Evolutionary conservation across 2,113 vertebrate genomes (phyloP).

Genomic region (Athene noctua): DNA sequence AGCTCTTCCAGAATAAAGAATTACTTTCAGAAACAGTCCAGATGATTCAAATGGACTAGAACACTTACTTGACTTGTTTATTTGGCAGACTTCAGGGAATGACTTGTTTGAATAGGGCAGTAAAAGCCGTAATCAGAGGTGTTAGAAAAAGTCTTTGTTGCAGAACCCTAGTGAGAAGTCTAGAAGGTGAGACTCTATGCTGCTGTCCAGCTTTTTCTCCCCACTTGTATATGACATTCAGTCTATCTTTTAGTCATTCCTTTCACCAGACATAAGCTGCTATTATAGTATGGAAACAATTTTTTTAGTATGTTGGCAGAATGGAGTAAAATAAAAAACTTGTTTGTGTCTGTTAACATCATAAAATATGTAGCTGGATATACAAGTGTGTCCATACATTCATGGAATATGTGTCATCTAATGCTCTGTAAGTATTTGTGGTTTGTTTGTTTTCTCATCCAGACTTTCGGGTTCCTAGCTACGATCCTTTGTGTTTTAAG

Average conservation of each 20-base stretch:
- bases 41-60: not conserved
- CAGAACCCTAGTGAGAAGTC: not conserved
- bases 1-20: not conserved
- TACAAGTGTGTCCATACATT: not conserved
- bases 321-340: not conserved
- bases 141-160: not conserved
- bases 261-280: not conserved
- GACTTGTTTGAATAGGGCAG: not conserved
- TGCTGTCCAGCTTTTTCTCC: not conserved
- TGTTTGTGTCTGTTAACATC: not conserved
- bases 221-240: not conserved
- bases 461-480: slow-evolving; percentile 91
- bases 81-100: not conserved
- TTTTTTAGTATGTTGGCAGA: not conserved
- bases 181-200: not conserved
- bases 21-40: slow-evolving; percentile 1
- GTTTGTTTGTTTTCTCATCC: slow-evolving; percentile 39
- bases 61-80: not conserved
- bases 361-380: not conserved
- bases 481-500: slow-evolving; percentile 85
- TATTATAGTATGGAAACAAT: not conserved
- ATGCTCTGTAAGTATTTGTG: not conserved
- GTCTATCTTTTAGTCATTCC: not conserved
- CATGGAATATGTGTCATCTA: not conserved
- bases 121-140: not conserved